Evolutionary conservation across 2,797 vertebrate species (phyloP), one percentile per base, ranked within the genome.

Genomic region (Okamejei kenojei): DNA sequence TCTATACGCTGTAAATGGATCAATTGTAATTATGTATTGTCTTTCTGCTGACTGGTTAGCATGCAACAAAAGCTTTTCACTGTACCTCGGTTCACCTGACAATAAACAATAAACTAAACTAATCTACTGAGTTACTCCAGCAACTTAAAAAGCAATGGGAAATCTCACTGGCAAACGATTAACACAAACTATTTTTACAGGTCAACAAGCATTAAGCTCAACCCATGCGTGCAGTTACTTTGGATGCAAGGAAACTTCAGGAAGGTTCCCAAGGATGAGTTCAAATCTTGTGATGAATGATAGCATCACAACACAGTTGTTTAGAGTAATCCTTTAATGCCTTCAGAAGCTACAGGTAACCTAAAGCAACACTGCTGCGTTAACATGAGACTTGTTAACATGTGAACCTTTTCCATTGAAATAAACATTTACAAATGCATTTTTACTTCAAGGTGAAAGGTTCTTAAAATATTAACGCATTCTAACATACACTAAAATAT

Each of bases 81-180:
- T 45, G 45, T 45, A 45, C 45, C 45, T 45, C 45, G 45, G 45
- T 45, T 2, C 2, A 45, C 45, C 45, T 45, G 45, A 45, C 45
- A 45, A 45, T 45, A 45, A 45, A 45, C 45, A 45, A 45, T 45
- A 2, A 45, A 45, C 45, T 45, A 45, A 45, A 45, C 45, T 45
- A 2, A 45, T 45, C 45, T 45, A 2, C 45, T 45, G 45, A 45
- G 45, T 45, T 45, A 45, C 45, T 45, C 45, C 45, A 45, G 45
- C 45, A 45, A 45, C 45, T 65, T 35, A 65, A 65, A 63, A 88
- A 63, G 61, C 29, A 65, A 88, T 35, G 17, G n/a, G 84, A 88
- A 88, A 21, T 15, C 7, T 88, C 84, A 23, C 29, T 86, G 82
- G 82, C 82, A 86, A 86, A 88, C 84, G 13, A 68, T 88, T 68